Evolutionary conservation across 2,888 invertebrate genomes (phyloP).

Genomic region (Xestia xanthographa): DNA sequence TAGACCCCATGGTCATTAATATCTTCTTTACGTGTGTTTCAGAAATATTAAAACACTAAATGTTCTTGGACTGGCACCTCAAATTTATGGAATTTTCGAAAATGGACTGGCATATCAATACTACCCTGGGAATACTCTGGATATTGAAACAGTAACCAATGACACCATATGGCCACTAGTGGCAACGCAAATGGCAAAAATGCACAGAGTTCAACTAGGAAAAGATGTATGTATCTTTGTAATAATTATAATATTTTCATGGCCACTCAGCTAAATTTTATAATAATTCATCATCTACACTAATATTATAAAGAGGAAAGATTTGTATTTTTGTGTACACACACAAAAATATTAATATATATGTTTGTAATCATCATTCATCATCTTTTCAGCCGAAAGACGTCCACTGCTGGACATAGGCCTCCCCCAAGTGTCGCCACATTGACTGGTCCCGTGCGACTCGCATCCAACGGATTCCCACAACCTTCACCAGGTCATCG

Average conservation of each 20-base stretch:
- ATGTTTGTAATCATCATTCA: too few relatives aligned
- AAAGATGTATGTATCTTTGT: slow-evolving; percentile 77
- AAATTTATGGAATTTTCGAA: slow-evolving; percentile 96
- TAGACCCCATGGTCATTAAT: too few relatives aligned
- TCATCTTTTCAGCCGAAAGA: too few relatives aligned
- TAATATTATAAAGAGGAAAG: too few relatives aligned
- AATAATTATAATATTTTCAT: slow-evolving; percentile 18
- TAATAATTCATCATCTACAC: background rate
- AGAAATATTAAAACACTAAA: slow-evolving; percentile 89
- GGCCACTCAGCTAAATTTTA: background rate
- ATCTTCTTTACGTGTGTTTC: slow-evolving; percentile 47
- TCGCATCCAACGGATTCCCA: too few relatives aligned
- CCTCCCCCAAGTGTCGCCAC: too few relatives aligned
- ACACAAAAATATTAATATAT: too few relatives aligned
- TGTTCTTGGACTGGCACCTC: slow-evolving; percentile 94
- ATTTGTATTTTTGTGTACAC: too few relatives aligned
- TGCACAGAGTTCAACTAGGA: slow-evolving; percentile 92
- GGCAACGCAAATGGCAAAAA: slow-evolving; percentile 95
- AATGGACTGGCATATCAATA: slow-evolving; percentile 98
- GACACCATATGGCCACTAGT: slow-evolving; percentile 93
- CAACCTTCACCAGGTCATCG: too few relatives aligned
- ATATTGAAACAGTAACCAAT: slow-evolving; percentile 91
- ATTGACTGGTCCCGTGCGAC: too few relatives aligned
- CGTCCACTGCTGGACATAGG: too few relatives aligned
- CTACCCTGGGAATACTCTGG: slow-evolving; percentile 95